These are phyloP conservation scores for Heterodera schachtii DNA, from an alignment of 1,140 invertebrate species.

Conservation along the genomic window DNA sequence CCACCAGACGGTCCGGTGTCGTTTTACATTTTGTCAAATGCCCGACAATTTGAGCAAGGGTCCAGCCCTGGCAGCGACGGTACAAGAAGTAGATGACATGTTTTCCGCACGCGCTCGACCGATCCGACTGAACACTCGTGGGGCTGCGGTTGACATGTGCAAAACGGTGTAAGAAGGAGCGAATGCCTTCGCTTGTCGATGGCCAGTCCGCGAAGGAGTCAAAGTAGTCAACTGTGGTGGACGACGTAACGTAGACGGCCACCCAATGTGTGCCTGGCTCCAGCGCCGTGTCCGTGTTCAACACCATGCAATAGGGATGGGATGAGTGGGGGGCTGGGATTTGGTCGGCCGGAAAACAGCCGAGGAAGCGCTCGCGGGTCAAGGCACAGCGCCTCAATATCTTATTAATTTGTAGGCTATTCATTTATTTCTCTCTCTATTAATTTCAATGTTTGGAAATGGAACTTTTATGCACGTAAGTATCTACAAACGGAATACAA, in stretches of 20 bases:
- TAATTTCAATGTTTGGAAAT: background rate
- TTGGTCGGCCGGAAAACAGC: background rate
- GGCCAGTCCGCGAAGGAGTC: slow-evolving; percentile 1
- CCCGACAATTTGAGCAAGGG: background rate
- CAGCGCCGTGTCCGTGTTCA: background rate
- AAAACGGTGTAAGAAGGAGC: background rate
- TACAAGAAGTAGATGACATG: slow-evolving; percentile 18
- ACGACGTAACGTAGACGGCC: background rate
- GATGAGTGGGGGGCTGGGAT: background rate
- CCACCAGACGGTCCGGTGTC: background rate
- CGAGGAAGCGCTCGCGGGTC: background rate
- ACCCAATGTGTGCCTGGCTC: slow-evolving; percentile 9
- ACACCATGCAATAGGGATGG: background rate
- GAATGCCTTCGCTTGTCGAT: background rate
- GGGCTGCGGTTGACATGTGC: background rate
- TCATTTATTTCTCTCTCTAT: background rate
- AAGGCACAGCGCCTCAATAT: background rate
- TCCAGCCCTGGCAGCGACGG: background rate
- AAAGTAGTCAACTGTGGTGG: background rate
- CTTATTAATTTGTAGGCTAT: slow-evolving; percentile 22
- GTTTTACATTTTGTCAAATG: background rate
- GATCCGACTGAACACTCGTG: background rate
- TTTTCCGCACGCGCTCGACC: background rate
- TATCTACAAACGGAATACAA: background rate
- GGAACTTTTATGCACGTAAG: background rate